These are phyloP conservation scores for Forbesichthys papilliferus DNA, from an alignment of 2,113 vertebrate genomes.

Conservation along the genomic window DNA sequence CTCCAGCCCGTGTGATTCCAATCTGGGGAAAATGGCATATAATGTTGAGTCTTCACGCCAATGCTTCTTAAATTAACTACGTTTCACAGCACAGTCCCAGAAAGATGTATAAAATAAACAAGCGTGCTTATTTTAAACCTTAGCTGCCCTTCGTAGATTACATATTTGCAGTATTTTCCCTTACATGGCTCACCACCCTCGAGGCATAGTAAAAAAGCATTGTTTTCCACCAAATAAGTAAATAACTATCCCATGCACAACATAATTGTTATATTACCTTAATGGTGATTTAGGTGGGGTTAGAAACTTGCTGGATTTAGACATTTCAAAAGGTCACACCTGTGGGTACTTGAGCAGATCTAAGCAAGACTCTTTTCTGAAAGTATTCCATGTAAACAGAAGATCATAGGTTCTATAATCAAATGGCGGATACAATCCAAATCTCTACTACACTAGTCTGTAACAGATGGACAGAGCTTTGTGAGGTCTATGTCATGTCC, in stretches of 20 bases:
- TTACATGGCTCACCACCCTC: no score
- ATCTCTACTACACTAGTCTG: not conserved
- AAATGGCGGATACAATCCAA: not conserved
- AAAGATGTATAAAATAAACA: conserved; percentile 11
- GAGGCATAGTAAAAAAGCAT: no score
- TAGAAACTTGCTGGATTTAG: not conserved
- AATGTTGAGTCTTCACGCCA: conserved; percentile 7
- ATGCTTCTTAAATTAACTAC: conserved; percentile 13
- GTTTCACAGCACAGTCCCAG: conserved; percentile 15
- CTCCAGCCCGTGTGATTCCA: conserved; percentile 25
- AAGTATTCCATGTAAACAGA: not conserved
- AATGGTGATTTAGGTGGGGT: not conserved
- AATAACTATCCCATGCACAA: not conserved
- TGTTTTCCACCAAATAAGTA: not conserved
- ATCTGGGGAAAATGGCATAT: conserved; percentile 11
- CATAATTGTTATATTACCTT: not conserved
- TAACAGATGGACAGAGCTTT: not conserved
- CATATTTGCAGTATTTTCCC: no score
- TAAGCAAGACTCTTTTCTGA: not conserved
- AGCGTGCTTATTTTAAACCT: no score
- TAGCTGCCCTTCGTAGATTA: no score
- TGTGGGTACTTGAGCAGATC: not conserved
- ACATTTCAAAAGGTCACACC: not conserved
- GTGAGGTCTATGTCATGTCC: conserved; percentile 27
- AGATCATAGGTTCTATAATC: not conserved